Base-by-base conservation (phyloP, 2,888 invertebrate genomes). In the Oegoconia quadripuncta region DNA sequence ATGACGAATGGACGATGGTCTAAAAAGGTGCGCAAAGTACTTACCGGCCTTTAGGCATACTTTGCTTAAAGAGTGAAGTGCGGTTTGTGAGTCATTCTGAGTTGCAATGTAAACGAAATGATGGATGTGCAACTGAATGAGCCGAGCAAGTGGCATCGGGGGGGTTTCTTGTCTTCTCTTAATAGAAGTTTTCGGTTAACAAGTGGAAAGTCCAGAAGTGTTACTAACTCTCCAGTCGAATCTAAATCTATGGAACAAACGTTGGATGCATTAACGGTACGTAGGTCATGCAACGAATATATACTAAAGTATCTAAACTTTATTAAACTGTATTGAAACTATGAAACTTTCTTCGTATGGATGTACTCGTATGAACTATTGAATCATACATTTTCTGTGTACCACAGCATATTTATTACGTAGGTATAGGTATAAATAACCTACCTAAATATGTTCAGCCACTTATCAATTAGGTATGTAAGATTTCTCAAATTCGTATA, bases 141-240 rank as follows among this genome's bases (percentile, higher is more conserved):
- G 58, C 67, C 80, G 46, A 70, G 57, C 66, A 84, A 82, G 72
- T 80, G 81, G 82, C 76, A 78, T 61, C 76, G 81, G 46, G 82
- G 82, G 52, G 83, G 87, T 43, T 83, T 88, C 69, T 71, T 88
- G 58, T 84, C 80, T 42, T 69, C 76, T 42, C 66, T 87, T 12
- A 87, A 88, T 56, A 75, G 84, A 60, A 88, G 88, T 65, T 84
- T 87, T 67, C 79, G 88, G 37, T 60, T 86, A 42, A 58, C 73
- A 15, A 73, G 71, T 43, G 72, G 72, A 25, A 83, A 73, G 56
- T 63, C 79, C 11, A 74, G 65, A 53, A 73, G 64, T 59, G 58
- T 53, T 33, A 67, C 50, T 43, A 76, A 48, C 44, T 74, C 74
- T 12, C 71, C 69, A 9, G 58, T 64, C 15, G 77, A 76, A 44